These are phyloP conservation scores for Perccottus glenii DNA, from an alignment of 2,113 vertebrate genomes.

Conservation along the genomic window DNA sequence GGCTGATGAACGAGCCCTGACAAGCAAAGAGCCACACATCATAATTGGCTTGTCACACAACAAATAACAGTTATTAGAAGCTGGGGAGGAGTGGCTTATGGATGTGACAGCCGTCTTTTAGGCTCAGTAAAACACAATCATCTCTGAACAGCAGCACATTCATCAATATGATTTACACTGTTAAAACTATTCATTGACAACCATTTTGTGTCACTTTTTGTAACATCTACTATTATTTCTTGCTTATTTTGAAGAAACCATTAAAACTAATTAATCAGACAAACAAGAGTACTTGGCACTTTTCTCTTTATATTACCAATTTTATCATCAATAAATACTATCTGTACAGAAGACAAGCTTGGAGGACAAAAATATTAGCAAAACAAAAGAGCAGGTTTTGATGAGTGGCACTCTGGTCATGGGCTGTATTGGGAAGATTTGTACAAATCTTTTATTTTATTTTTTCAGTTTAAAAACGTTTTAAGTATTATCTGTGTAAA, in stretches of 20 bases:
- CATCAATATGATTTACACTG: not conserved
- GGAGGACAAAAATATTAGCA: too few species aligned
- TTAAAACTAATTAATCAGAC: not conserved
- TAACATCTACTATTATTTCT: not conserved
- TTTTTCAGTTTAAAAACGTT: too few species aligned
- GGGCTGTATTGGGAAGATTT: too few species aligned
- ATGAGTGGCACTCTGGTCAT: too few species aligned
- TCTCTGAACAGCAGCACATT: not conserved
- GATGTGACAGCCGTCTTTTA: not conserved
- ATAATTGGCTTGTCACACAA: slow-evolving; percentile 36
- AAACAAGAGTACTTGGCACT: not conserved
- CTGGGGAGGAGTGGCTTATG: not conserved
- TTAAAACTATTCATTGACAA: slow-evolving; percentile 1
- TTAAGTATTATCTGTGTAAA: too few species aligned
- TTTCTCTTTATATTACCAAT: not conserved
- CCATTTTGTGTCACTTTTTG: not conserved
- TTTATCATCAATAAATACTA: not conserved
- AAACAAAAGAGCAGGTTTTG: too few species aligned
- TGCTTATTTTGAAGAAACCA: not conserved
- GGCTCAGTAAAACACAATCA: not conserved
- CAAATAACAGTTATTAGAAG: slow-evolving; percentile 38
- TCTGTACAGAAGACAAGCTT: too few species aligned
- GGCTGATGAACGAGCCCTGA: slow-evolving; percentile 35
- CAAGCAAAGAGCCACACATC: slow-evolving; percentile 1
- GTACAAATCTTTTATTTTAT: too few species aligned